Evolutionary conservation across 92 coral and sea anemone species (phyloP), one percentile per base, ranked within the genome.

Genomic region (Parazoanthus atlanticus): DNA sequence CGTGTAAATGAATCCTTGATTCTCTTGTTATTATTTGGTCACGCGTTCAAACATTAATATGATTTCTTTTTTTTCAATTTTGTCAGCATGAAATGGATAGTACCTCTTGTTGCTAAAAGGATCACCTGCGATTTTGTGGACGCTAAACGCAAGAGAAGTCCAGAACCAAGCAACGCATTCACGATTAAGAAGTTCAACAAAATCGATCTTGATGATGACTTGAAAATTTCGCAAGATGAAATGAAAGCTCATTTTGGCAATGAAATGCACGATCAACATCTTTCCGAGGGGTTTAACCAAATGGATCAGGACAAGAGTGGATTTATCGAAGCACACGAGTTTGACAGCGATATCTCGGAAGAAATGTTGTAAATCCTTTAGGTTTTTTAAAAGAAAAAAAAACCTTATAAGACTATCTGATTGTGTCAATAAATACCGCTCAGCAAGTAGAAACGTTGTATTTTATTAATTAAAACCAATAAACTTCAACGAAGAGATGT

Each of bases 151-250:
- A 52, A 78, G 30, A n/a, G 33, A 49, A 52, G 61, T 30, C 66
- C 17, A 12, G 38, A 79, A 16, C 40, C 47, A 16, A 32, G 12
- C 40, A 16, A 31, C 36, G 47, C 43, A 3, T 15, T 6, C 28
- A 43, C 74, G 72, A 38, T 64, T 36, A 12, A 81, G 6, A 81
- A 25, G 58, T 81, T 81, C 86, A 65, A 81, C 3, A 4, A 26
- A 1, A 40, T 81, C 31, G 86, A 81, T 25, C 36, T 23, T 23
- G 67, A 64, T 26, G 9, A 36, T 8, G 86, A 81, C 40, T 32
- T 52, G 56, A 81, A 81, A 36, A 81, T 81, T 13, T 81, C 86
- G 52, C 67, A 81, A 67, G 54, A 81, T 8, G 86, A 81, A 81
- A 81, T 81, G 75, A 81, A 81, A 32, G 34, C 86, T 34, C 67